Base-by-base conservation (phyloP, 2,888 invertebrate species). In the Erannis defoliaria region DNA sequence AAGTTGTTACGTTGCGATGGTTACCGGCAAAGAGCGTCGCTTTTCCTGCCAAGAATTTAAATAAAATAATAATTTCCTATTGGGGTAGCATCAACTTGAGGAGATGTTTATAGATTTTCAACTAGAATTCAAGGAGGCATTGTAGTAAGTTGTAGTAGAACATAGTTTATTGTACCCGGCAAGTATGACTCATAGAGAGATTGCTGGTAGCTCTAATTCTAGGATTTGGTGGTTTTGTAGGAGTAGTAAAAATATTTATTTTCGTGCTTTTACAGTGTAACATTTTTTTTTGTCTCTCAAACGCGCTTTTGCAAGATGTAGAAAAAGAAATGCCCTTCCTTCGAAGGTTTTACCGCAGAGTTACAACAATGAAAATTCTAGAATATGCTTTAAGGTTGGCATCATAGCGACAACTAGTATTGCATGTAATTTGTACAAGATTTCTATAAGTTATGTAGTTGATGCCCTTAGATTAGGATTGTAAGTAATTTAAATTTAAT, bases 51-150 rank as follows among this genome's bases (percentile, higher is more conserved):
- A n/a, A 51, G 60, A 53, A 66, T 85, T 88, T 84, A 84, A 85
- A 86, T 85, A 85, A 85, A 86, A 86, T 83, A 88, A 89, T 86
- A 88, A 86, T 86, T 80, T 84, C 62, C 60, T 61, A 71, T 64
- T 70, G 79, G 88, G 89, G 68, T 2, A 67, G 50, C 85, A 89
- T 77, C 66, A 79, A 42, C 18, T 19, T 5, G 14, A 62, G 62
- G 74, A 42, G 76, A 68, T 78, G 33, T 63, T 31, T 60, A 67
- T 72, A 76, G 73, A 75, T 76, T 68, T 78, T 76, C 73, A 73
- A 77, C 77, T 77, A 79, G 75, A 64, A 71, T 68, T 77, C 76
- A 18, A 77, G 76, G 71, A 67, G 59, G 59, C 67, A 74, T 78
- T 76, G 77, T 84, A 85, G 82, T 83, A 78, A 76, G 68, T 69